Evolutionary conservation across 2,888 invertebrate species (phyloP).

Genomic region (Xanthia togata): DNA sequence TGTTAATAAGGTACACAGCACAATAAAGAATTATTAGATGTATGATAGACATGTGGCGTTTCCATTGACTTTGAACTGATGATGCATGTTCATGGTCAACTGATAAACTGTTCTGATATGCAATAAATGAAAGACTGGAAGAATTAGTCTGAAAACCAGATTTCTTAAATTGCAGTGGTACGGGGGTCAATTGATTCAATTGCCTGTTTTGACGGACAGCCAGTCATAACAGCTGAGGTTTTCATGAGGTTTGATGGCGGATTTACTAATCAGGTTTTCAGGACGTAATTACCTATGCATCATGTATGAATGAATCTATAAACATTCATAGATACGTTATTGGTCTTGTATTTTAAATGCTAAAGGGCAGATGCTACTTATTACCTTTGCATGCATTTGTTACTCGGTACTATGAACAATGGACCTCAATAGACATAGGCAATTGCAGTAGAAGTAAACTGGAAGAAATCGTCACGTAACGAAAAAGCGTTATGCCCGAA

Average conservation of each 20-base stretch:
- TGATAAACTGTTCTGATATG: constrained; percentile 16
- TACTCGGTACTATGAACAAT: not conserved
- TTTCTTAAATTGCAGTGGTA: not conserved
- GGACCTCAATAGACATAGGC: no score
- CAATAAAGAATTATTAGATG: constrained; percentile 68
- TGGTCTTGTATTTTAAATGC: not conserved
- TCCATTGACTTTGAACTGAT: constrained; percentile 55
- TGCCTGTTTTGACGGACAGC: not conserved
- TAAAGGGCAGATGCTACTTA: not conserved
- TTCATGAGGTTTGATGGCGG: not conserved
- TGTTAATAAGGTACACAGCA: constrained; percentile 60
- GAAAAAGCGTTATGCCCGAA: no score
- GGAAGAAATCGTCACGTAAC: no score
- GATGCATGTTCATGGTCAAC: constrained; percentile 62
- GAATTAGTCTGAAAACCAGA: not conserved
- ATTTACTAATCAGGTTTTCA: no score
- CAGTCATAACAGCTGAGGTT: not conserved
- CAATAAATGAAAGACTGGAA: not conserved
- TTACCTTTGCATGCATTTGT: no score
- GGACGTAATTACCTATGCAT: no score
- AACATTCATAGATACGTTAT: not conserved
- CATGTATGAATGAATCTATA: not conserved
- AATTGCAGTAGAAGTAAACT: no score
- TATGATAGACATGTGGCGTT: constrained; percentile 55
- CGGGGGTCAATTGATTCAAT: not conserved